Evolutionary conservation across 2,113 vertebrate genomes (phyloP).

Genomic region (Passer domesticus): DNA sequence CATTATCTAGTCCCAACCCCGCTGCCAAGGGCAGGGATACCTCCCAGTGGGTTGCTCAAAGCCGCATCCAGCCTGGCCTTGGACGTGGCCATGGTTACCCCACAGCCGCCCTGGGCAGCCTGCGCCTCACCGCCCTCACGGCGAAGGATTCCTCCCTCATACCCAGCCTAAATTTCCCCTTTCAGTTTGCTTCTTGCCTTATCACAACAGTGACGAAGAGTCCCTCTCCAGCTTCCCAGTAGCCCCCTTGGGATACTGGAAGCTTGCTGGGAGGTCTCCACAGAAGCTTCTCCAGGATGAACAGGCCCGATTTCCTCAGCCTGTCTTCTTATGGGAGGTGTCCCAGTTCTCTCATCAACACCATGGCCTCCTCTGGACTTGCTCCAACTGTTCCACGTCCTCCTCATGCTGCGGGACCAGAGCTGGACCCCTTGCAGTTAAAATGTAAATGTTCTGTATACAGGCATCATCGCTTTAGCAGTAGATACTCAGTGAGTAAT

Average conservation of each 20-base stretch:
- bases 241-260: neutral
- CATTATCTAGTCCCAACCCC: neutral
- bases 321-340: rapidly evolving
- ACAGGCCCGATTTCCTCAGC: neutral
- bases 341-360: neutral
- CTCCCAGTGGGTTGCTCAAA: neutral
- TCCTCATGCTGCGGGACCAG: neutral
- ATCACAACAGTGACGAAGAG: too few species aligned
- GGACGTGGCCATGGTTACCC: neutral
- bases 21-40: neutral
- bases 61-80: neutral
- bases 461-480: rapidly evolving
- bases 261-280: neutral
- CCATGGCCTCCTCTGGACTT: neutral
- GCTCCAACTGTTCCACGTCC: neutral
- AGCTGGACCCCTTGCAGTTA: neutral
- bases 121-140: rapidly evolving
- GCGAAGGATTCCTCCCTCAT: neutral
- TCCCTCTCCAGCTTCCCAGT: neutral
- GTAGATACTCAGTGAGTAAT: neutral
- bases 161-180: neutral
- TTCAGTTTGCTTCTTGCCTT: neutral
- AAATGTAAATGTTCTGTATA: neutral
- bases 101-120: rapidly evolving
- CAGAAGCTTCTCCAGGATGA: neutral